Evolutionary conservation across 2,888 invertebrate genomes (phyloP), one percentile per base, ranked within the genome.

Genomic region (Trissonchulus latispiculum): DNA sequence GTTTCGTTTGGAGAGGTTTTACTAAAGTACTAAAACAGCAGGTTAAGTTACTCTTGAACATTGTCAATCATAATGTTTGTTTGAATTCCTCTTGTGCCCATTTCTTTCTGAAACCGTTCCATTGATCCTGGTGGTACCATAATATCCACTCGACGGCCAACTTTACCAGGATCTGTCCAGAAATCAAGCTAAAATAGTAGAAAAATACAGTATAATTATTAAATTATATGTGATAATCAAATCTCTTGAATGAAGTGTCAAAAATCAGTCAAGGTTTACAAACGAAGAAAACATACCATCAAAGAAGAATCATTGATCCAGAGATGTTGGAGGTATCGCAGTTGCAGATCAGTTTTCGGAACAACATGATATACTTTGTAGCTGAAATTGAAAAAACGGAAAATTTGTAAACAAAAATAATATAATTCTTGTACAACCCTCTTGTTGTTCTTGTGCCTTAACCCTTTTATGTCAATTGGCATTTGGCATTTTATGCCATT

Each of bases 61-160:
- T 91, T 90, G 80, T 88, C 87, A 79, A 90, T 89, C 36, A 90
- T 84, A 0, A 90, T 87, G 76, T 88, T 87, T 77, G 87, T 90
- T 70, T 88, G 87, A 37, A 90, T 88, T 62, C 87, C 86, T 75
- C 87, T 86, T 23, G 88, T 87, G 74, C 87, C 87, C 1, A 91
- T 84, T 79, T 87, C 87, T 62, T 87, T 86, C 78, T 87, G 88
- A 1, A 89, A 84, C 72, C 88, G 74, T 3, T 74, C 72, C 29
- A 77, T 88, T 1, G 80, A 85, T 75, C 88, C 87, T 0, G 90
- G 90, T 0, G 91, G 88, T 18, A 91, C 88, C 70, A 91, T 86
- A 1, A 92, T 85, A 80, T 92, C 91, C 0, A 78, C 80, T 33
- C 77, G 75, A 31, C 77, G 76, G 8, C 78, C 78, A 2, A 82